These are phyloP conservation scores for Pristionchus exspectatus DNA, from an alignment of 2,888 invertebrate genomes.

Conservation along the genomic window DNA sequence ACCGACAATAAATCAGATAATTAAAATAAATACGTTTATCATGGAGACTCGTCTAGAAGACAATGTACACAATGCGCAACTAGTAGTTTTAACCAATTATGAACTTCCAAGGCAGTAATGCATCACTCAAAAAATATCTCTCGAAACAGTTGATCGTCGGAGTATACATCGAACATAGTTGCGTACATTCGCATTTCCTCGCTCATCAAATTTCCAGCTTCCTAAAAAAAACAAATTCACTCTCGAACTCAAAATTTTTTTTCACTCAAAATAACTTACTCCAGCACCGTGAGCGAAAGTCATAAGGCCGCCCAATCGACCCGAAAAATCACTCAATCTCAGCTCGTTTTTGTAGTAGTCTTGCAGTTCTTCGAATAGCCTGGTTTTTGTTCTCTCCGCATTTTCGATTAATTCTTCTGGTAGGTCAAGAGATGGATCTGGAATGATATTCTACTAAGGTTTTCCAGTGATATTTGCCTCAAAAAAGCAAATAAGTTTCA, in stretches of 20 bases:
- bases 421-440: not conserved
- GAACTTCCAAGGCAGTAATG: not conserved
- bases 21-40: no score
- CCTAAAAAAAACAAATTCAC: not conserved
- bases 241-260: not conserved
- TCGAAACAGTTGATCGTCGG: not conserved
- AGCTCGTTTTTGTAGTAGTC: constrained; percentile 7
- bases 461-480: not conserved
- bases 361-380: not conserved
- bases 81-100: not conserved
- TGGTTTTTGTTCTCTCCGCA: not conserved
- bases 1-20: no score
- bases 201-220: not conserved
- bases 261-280: not conserved
- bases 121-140: not conserved
- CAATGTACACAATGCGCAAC: no score
- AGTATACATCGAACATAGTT: not conserved
- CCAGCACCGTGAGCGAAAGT: not conserved
- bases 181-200: not conserved
- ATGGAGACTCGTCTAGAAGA: no score
- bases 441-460: not conserved
- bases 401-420: not conserved
- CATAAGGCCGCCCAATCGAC: not conserved
- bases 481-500: not conserved
- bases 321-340: not conserved